These are phyloP conservation scores for Protobothrops mucrosquamatus DNA, from an alignment of 2,113 vertebrate species.

Conservation along the genomic window DNA sequence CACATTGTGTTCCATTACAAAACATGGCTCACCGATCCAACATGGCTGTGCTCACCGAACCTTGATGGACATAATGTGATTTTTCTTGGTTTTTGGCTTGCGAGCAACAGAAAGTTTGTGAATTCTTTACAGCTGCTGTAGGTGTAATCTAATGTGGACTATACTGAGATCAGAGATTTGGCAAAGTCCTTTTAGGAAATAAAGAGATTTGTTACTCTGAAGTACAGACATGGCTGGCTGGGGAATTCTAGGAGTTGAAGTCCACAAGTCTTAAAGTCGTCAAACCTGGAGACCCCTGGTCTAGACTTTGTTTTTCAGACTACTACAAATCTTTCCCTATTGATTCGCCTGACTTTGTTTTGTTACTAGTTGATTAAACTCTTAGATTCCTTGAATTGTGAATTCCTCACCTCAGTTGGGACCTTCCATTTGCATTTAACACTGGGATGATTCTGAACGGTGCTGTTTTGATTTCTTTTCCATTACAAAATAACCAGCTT, in stretches of 20 bases:
- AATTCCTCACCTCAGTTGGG: neutral
- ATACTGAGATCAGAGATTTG: neutral
- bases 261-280: neutral
- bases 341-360: neutral
- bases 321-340: neutral
- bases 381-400: neutral
- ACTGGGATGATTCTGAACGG: neutral
- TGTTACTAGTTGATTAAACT: neutral
- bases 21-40: neutral
- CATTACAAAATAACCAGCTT: neutral
- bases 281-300: neutral
- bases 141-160: neutral
- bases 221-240: neutral
- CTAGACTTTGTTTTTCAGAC: neutral
- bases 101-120: neutral
- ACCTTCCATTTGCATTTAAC: neutral
- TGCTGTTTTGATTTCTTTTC: neutral
- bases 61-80: neutral
- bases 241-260: neutral
- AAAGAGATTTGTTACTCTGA: neutral
- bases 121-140: neutral
- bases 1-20: neutral
- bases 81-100: neutral
- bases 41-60: neutral
- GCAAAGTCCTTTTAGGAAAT: neutral